Percentiles rank a stretch among this genome's conserved stretches.
These are phyloP conservation scores for Acleris laterana DNA, from an alignment of 2,888 invertebrate genomes.

Conservation along the genomic window DNA sequence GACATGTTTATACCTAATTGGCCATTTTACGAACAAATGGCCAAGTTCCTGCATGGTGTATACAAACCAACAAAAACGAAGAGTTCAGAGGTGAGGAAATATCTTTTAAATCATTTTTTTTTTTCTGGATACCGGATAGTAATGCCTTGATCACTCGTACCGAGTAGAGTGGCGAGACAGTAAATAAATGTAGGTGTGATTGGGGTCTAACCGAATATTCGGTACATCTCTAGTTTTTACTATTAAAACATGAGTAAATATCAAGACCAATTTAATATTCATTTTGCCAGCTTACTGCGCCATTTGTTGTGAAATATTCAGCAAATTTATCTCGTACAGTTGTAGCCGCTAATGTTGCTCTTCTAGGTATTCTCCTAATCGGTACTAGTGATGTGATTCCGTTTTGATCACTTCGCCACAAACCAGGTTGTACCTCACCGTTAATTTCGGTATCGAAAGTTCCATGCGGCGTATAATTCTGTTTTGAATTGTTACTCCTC, in stretches of 20 bases:
- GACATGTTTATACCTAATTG: slow-evolving; percentile 29
- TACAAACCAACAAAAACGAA: slow-evolving; percentile 31
- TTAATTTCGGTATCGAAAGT: slow-evolving; percentile 16
- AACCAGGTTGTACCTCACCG: slow-evolving; percentile 28
- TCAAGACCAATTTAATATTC: too few relatives aligned
- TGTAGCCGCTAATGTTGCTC: too few relatives aligned
- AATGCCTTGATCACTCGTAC: neutral
- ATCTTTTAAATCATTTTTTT: slow-evolving; percentile 30
- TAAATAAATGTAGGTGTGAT: too few relatives aligned
- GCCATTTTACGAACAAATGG: slow-evolving; percentile 34
- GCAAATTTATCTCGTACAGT: too few relatives aligned
- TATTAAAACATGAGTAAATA: too few relatives aligned
- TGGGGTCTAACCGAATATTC: too few relatives aligned
- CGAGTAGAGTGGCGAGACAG: too few relatives aligned
- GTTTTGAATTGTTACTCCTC: slow-evolving; percentile 24
- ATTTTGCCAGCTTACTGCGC: too few relatives aligned
- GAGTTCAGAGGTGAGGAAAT: slow-evolving; percentile 28
- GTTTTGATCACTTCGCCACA: slow-evolving; percentile 7
- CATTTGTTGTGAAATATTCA: too few relatives aligned
- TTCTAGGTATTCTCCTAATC: too few relatives aligned
- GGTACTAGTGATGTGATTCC: too few relatives aligned
- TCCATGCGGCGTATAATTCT: slow-evolving; percentile 19
- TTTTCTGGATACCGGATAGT: slow-evolving; percentile 25
- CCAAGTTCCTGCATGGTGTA: slow-evolving; percentile 32
- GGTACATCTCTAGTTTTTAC: too few relatives aligned